Percentiles rank a stretch among this genome's conserved stretches.
Evolutionary conservation across 1,140 invertebrate genomes (phyloP).

Genomic region (Leptinotarsa lineolata): DNA sequence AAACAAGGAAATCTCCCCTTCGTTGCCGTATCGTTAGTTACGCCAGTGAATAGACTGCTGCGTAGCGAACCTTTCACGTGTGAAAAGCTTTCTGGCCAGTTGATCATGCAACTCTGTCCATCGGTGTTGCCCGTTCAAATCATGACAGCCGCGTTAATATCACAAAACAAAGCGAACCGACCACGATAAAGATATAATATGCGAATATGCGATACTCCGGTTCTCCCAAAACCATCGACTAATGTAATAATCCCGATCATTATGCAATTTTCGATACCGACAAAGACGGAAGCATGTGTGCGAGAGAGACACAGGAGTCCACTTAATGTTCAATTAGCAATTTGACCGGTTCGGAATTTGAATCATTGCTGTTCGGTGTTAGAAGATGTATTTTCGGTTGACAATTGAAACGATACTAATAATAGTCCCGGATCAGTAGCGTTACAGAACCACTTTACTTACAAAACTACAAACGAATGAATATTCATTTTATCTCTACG

Average conservation of each 20-base stretch:
- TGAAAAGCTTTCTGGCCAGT: conserved; percentile 28
- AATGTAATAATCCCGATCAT: conserved; percentile 20
- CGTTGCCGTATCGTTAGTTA: not conserved
- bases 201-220: not conserved
- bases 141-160: conserved; percentile 22
- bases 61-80: conserved; percentile 23
- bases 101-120: conserved; percentile 17
- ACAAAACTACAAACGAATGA: not conserved
- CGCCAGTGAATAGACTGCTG: conserved; percentile 3
- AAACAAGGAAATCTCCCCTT: no score
- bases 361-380: conserved; percentile 9
- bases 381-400: conserved; percentile 7
- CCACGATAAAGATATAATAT: conserved; percentile 4
- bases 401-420: conserved; percentile 4
- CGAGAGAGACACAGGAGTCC: not conserved
- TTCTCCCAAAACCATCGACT: not conserved
- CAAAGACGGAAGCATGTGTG: not conserved
- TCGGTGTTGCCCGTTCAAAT: conserved; percentile 19
- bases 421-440: conserved; percentile 1
- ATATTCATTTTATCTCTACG: not conserved
- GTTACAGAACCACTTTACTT: not conserved
- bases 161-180: conserved; percentile 3
- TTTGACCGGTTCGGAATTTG: conserved; percentile 18
- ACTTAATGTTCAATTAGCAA: conserved; percentile 26
- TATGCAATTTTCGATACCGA: conserved; percentile 24